Conservation (phyloP, 92 coral and sea anemone species). For the Desmophyllum pertusum region DNA sequence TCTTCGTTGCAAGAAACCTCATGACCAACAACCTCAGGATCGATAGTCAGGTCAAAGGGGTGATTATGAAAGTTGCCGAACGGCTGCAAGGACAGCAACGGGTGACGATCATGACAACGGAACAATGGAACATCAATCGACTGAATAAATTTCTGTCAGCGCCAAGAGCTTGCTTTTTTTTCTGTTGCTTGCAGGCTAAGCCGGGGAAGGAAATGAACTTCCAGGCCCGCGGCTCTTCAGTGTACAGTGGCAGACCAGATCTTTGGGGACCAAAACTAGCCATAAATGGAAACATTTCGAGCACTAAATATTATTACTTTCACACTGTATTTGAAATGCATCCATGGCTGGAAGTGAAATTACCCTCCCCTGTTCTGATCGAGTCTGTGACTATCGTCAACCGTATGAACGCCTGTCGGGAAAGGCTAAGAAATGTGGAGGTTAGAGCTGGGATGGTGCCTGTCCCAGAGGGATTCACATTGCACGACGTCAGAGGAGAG, state of each 20-base stretch:
- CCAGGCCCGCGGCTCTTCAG: conserved; percentile 14
- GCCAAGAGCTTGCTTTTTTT: too few relatives aligned
- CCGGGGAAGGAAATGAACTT: not conserved
- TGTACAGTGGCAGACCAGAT: not conserved
- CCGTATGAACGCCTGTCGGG: not conserved
- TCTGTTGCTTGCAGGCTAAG: too few relatives aligned
- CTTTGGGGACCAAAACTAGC: conserved; percentile 3
- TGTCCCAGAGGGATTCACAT: conserved; percentile 34
- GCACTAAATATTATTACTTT: not conserved
- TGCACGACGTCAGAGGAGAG: not conserved
- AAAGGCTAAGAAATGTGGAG: conserved; percentile 37
- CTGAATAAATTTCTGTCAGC: not conserved
- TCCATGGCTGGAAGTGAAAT: conserved; percentile 35
- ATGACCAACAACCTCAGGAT: not conserved
- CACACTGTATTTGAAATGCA: not conserved
- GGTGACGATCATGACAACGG: not conserved
- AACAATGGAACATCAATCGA: not conserved
- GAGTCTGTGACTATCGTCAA: not conserved
- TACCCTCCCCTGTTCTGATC: conserved; percentile 16
- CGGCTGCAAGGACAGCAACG: not conserved
- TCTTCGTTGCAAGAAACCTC: not conserved
- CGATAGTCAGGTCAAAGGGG: not conserved
- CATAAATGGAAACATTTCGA: conserved; percentile 7
- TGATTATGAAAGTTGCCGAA: not conserved
- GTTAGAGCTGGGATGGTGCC: conserved; percentile 53